Percentiles rank a stretch among this genome's conserved stretches.
These are phyloP conservation scores for Cryptus armator DNA, from an alignment of 2,888 invertebrate genomes.

Conservation along the genomic window DNA sequence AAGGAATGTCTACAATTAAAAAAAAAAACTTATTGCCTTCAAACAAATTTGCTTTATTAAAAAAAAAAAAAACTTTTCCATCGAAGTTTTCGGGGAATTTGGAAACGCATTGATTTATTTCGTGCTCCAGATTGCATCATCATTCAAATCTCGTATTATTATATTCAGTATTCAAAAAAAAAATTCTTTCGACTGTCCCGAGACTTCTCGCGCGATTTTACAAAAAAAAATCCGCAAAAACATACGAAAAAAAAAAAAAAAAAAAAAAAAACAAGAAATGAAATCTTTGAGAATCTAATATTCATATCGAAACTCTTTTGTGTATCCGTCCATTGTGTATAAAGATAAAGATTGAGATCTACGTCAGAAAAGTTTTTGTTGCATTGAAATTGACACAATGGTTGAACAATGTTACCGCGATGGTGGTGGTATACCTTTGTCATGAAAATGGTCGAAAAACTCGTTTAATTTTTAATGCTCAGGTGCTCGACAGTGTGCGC, in stretches of 20 bases:
- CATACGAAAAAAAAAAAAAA: conserved; percentile 23
- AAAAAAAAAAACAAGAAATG: conserved; percentile 43
- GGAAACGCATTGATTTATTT: neutral
- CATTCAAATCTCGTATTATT: neutral
- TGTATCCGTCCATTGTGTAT: neutral
- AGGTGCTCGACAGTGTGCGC: conserved; percentile 43
- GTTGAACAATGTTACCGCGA: conserved; percentile 18
- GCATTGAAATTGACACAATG: conserved; percentile 33
- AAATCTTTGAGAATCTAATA: conserved; percentile 47
- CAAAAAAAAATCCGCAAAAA: conserved; percentile 12
- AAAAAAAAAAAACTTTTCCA: neutral
- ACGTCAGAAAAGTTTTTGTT: conserved; percentile 38
- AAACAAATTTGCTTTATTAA: no score
- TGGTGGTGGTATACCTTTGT: conserved; percentile 32
- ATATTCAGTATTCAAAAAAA: neutral
- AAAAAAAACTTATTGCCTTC: neutral
- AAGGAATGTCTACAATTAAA: neutral
- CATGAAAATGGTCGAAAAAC: conserved; percentile 44
- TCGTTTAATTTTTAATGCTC: conserved; percentile 44
- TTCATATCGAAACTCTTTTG: conserved; percentile 9
- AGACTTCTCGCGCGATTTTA: neutral
- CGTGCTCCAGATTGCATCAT: neutral
- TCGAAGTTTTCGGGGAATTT: neutral
- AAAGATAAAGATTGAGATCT: conserved; percentile 49
- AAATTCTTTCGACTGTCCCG: neutral